Evolutionary conservation across 2,113 vertebrate species (phyloP), one percentile per base, ranked within the genome.

Genomic region (Gasterosteus aculeatus): DNA sequence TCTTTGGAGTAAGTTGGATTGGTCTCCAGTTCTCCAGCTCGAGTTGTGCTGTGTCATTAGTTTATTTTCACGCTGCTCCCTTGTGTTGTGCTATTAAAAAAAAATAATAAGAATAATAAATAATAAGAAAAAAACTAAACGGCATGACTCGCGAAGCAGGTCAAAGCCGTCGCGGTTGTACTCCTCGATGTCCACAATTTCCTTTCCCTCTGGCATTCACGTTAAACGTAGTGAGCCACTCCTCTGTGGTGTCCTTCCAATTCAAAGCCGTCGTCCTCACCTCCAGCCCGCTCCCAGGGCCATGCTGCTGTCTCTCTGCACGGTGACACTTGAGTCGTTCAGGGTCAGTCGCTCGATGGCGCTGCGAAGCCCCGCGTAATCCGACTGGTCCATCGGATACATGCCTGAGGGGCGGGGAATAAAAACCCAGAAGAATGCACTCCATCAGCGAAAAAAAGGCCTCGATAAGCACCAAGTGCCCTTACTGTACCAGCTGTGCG

Each of bases 211-310:
- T 54, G 4, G 4, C 51, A 39, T 10, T 59, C 31, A 38, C 53
- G 35, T 29, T 19, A n/a, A 16, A 59, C 35, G 38, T 39, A 31
- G 65, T 7, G 47, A 42, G 35, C 39, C 18, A 12, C 22, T 42
- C 56, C 14, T 49, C 29, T 6, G 47, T 15, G 16, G 33, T 16
- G 15, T 18, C 63, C 53, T 65, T 83, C 12, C 22, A 59, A 72
- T 69, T 64, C 4, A 70, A 62, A 72, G 42, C 7, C n/a, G 42
- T 15, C 1, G 0, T 63, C 29, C 94, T 92, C 74, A 99, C 98
- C 98, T 98, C 97, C 98, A 99, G 29, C 98, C 98, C 57, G 97
- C 97, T 79, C 98, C 97, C 71, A 99, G 91, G 19, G 97, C 98
- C 82, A 96, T 85, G 73, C 97, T 99, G 85, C 94, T 98, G 87